Evolutionary conservation across 2,113 vertebrate species (phyloP).

Genomic region (Apeltes quadracus): DNA sequence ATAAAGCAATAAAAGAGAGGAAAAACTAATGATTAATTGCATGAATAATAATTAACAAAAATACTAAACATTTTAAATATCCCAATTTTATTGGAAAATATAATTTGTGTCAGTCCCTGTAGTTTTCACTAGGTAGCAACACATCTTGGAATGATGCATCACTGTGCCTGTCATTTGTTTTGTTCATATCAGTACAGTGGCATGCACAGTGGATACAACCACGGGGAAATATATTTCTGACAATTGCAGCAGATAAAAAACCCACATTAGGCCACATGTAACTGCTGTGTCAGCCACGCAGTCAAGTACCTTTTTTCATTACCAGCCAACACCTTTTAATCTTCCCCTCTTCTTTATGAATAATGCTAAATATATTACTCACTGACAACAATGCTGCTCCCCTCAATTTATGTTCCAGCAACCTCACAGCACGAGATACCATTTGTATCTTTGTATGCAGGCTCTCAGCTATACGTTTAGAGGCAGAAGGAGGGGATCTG

Average conservation of each 20-base stretch:
- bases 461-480: conserved; percentile 67
- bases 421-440: conserved; percentile 73
- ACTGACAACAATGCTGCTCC: conserved; percentile 77
- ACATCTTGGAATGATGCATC: conserved; percentile 54
- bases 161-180: conserved; percentile 75
- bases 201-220: conserved; percentile 63
- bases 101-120: conserved; percentile 9
- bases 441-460: conserved; percentile 83
- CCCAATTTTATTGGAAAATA: conserved; percentile 33
- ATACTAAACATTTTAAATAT: neutral
- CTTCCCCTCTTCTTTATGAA: conserved; percentile 75
- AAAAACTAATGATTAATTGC: fast-evolving
- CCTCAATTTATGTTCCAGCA: conserved; percentile 81
- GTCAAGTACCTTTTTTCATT: conserved; percentile 63
- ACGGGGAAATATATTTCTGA: conserved; percentile 75
- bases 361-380: conserved; percentile 83
- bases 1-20: neutral
- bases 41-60: neutral
- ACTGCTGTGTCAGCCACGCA: conserved; percentile 68
- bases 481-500: conserved; percentile 63
- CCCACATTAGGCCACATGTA: conserved; percentile 73
- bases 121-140: conserved; percentile 39
- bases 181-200: conserved; percentile 74
- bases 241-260: conserved; percentile 72
- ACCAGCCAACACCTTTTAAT: conserved; percentile 72